Percentiles rank a stretch among this genome's conserved stretches.
Conservation (phyloP, 2,888 invertebrate genomes). For the Caenorhabditis sp. region DNA sequence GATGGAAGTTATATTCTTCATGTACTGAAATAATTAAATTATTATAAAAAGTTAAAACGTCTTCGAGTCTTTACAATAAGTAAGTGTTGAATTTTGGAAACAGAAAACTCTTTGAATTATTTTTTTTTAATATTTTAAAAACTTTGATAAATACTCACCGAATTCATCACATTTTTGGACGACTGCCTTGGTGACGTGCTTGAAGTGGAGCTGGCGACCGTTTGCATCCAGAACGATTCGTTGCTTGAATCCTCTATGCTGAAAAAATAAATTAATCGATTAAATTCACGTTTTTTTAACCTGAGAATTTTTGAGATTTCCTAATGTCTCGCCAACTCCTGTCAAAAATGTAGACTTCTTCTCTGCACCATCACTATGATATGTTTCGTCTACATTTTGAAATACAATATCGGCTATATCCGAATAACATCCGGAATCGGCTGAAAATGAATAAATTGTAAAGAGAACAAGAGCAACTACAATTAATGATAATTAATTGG, state of each 20-base stretch:
- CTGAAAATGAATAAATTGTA: conserved; percentile 3
- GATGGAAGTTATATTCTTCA: background rate
- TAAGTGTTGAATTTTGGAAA: no score
- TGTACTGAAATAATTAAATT: background rate
- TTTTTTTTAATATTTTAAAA: background rate
- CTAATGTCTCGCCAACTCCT: conserved; percentile 22
- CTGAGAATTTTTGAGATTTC: conserved; percentile 13
- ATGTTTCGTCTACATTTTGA: conserved; percentile 2
- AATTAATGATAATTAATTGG: conserved; percentile 12
- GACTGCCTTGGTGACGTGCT: conserved; percentile 9
- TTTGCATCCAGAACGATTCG: conserved; percentile 22
- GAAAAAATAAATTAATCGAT: conserved; percentile 2
- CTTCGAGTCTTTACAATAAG: no score
- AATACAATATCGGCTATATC: background rate
- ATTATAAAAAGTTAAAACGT: no score
- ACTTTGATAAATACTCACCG: conserved; percentile 8
- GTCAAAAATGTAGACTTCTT: conserved; percentile 4
- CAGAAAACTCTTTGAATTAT: no score
- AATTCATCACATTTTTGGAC: conserved; percentile 14
- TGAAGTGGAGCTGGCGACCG: conserved; percentile 19
- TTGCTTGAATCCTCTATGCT: conserved; percentile 11
- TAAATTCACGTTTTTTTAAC: background rate
- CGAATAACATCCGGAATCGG: background rate
- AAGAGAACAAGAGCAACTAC: background rate
- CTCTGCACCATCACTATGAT: background rate